Conservation (phyloP, 2,113 vertebrate species). For the Herpetotheres cachinnans region DNA sequence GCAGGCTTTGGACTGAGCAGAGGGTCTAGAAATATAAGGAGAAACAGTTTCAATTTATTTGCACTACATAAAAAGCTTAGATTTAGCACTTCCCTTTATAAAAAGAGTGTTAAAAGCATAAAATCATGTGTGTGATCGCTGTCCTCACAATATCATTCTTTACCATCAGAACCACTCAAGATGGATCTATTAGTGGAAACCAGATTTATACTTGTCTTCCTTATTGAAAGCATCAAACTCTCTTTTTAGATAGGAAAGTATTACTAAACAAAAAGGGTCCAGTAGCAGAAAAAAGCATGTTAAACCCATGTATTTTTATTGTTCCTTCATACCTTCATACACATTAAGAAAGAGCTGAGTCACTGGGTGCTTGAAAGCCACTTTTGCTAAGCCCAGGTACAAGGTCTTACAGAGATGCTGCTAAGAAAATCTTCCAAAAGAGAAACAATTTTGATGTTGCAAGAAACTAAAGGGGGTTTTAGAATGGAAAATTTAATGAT, state of each 20-base stretch:
- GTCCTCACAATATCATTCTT: not conserved
- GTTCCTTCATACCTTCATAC: not conserved
- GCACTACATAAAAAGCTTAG: not conserved
- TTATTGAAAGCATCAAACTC: not conserved
- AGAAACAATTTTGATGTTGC: not conserved
- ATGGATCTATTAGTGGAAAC: not conserved
- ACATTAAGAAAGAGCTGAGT: not conserved
- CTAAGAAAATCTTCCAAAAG: not conserved
- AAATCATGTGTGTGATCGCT: not conserved
- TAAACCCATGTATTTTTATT: not conserved
- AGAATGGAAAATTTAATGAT: not conserved
- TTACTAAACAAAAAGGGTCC: not conserved
- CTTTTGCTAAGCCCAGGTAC: not conserved
- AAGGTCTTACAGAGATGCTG: not conserved
- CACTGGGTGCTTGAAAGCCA: not conserved
- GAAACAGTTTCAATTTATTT: constrained; percentile 1
- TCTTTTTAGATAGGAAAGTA: not conserved
- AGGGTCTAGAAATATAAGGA: not conserved
- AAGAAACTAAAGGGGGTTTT: not conserved
- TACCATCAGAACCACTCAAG: not conserved
- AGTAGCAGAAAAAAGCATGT: not conserved
- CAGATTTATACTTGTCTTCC: not conserved
- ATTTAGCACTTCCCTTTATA: not conserved
- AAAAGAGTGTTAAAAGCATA: not conserved
- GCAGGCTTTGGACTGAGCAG: not conserved